Base-by-base conservation (phyloP, 2,888 invertebrate genomes). In the Tinea trinotella region DNA sequence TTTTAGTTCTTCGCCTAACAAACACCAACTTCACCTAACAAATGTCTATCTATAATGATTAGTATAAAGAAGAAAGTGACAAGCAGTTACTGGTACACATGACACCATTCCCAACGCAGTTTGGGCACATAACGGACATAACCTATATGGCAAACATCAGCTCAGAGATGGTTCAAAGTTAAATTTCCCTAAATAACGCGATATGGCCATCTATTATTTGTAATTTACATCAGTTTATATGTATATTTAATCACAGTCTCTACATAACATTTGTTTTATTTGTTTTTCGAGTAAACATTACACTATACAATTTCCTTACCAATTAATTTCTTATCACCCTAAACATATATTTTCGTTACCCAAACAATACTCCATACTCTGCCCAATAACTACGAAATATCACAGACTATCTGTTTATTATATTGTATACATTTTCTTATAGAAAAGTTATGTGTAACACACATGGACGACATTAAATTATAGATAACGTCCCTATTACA, bases 301-400 rank as follows among this genome's bases (percentile, higher is more conserved):
- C 63, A 68, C 72, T 78, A 70, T 74, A 78, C 75, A 79, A 65
- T 74, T 35, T 74, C 68, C 80, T 82, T 82, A 82, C 74, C 75
- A 71, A 76, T 79, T 80, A 78, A 72, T 69, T 74, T 71, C 80
- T 80, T 82, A 77, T 67, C 67, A 75, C 66, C 73, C 82, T 84
- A 82, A 75, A 76, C 56, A 52, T 56, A 52, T 53, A 81, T 76
- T 78, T 40, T 74, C 68, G 77, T 79, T 79, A 77, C 73, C 72
- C 84, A 85, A 83, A 82, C 81, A 81, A 79, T 78, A 82, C 82
- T 77, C 77, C 79, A 79, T 75, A 76, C 71, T 80, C 70, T 76
- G 82, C 74, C 76, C 84, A 80, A 83, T 82, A 80, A 83, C 81
- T 84, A 85, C 83, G 84, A 85, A 84, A 85, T 85, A 85, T 85